A percentile compares a stretch with the other conserved stretches of the same genome.
These are phyloP conservation scores for Uropsilus gracilis DNA, from an alignment of 2,113 vertebrate genomes.

Conservation along the genomic window DNA sequence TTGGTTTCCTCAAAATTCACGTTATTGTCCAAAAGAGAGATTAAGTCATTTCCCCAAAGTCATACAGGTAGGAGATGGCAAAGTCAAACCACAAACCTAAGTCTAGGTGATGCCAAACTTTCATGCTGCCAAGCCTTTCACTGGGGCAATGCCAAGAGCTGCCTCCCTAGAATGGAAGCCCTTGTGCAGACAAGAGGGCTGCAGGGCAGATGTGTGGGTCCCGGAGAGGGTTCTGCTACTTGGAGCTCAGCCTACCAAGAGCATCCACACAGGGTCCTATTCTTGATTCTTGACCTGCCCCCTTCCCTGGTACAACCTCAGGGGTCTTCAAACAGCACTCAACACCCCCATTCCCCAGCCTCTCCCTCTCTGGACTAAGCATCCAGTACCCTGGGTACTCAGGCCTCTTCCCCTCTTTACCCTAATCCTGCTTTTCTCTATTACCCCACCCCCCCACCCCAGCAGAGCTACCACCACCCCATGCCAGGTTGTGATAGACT, in stretches of 20 bases:
- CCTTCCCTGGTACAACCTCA: not conserved
- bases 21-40: not conserved
- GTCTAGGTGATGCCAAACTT: not conserved
- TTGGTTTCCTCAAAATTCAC: not conserved
- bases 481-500: not conserved
- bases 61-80: not conserved
- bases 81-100: not conserved
- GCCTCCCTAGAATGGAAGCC: not conserved
- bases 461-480: not conserved
- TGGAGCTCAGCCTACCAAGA: not conserved
- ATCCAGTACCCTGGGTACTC: not conserved
- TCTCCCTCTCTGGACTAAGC: not conserved
- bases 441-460: not conserved
- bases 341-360: rapidly evolving
- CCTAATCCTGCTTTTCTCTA: not conserved
- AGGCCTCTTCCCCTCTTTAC: not conserved
- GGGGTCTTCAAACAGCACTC: not conserved
- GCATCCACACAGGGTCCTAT: not conserved
- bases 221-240: not conserved
- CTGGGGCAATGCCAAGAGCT: not conserved
- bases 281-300: not conserved
- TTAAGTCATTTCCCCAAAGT: not conserved
- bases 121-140: not conserved
- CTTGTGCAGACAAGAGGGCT: not conserved
- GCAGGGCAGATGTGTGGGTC: too few relatives aligned